These are phyloP conservation scores for Chitala chitala DNA, from an alignment of 2,113 vertebrate genomes.

Conservation along the genomic window DNA sequence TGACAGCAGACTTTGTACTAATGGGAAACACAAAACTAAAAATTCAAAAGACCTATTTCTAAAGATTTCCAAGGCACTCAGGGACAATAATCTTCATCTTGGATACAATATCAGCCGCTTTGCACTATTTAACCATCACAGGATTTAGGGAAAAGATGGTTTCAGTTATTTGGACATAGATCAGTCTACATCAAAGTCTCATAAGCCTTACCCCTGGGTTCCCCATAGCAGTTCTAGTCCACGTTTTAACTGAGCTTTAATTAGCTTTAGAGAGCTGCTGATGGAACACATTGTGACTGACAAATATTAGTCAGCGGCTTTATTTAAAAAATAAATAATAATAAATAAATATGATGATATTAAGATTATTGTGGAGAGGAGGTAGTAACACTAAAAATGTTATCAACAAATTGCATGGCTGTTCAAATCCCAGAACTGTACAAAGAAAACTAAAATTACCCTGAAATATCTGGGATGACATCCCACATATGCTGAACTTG, in stretches of 20 bases:
- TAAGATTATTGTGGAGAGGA: too few relatives aligned
- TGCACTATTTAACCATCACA: neutral
- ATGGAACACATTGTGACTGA: neutral
- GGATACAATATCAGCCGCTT: neutral
- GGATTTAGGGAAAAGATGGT: neutral
- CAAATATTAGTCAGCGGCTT: too few relatives aligned
- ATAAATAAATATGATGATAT: too few relatives aligned
- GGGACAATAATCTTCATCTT: neutral
- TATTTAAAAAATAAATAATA: too few relatives aligned
- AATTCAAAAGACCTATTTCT: neutral
- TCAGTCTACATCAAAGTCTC: neutral
- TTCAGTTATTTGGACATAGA: neutral
- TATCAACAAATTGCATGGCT: too few relatives aligned
- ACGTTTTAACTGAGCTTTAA: slow-evolving; percentile 1
- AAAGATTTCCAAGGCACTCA: neutral
- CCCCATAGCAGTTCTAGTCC: neutral
- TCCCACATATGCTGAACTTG: too few relatives aligned
- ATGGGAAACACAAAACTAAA: neutral
- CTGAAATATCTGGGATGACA: too few relatives aligned
- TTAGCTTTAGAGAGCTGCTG: neutral
- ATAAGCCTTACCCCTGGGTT: neutral
- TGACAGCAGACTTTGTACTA: neutral
- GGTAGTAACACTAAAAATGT: too few relatives aligned
- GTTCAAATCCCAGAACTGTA: too few relatives aligned
- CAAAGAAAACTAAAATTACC: too few relatives aligned